Conservation (phyloP, 2,113 vertebrate genomes). For the Egretta garzetta region DNA sequence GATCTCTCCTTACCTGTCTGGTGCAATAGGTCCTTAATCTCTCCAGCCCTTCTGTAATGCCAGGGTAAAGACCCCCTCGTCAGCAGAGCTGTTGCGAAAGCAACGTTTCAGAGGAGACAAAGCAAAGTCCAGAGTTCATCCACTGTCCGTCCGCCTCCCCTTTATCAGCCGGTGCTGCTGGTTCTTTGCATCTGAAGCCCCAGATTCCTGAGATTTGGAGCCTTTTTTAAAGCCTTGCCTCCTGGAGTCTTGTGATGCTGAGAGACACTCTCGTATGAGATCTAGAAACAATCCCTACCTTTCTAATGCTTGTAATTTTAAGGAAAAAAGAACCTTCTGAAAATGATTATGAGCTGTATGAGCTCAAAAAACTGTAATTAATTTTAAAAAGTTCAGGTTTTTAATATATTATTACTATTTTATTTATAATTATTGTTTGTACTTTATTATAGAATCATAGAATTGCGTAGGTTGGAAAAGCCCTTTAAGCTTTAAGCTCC, state of each 20-base stretch:
- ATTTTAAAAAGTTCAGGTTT: neutral
- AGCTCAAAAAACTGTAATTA: neutral
- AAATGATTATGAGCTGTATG: rapidly evolving
- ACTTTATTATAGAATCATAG: neutral
- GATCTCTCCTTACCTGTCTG: neutral
- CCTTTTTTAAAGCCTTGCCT: neutral
- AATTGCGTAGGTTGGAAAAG: no score
- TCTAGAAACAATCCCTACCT: neutral
- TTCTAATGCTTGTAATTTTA: neutral
- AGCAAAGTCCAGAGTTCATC: neutral
- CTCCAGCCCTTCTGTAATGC: neutral
- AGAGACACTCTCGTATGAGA: rapidly evolving
- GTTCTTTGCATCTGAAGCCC: neutral
- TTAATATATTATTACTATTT: neutral
- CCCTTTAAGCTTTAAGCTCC: no score
- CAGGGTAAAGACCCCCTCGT: neutral
- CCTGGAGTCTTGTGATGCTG: neutral
- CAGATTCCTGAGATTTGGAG: neutral
- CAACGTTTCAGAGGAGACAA: neutral
- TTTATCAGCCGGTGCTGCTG: rapidly evolving
- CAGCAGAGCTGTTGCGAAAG: neutral
- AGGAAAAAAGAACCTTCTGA: neutral
- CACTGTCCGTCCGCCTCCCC: neutral
- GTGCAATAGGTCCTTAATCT: neutral
- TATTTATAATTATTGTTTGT: neutral